These are phyloP conservation scores for Clepsis dumicolana DNA, from an alignment of 2,888 invertebrate genomes.

Conservation along the genomic window DNA sequence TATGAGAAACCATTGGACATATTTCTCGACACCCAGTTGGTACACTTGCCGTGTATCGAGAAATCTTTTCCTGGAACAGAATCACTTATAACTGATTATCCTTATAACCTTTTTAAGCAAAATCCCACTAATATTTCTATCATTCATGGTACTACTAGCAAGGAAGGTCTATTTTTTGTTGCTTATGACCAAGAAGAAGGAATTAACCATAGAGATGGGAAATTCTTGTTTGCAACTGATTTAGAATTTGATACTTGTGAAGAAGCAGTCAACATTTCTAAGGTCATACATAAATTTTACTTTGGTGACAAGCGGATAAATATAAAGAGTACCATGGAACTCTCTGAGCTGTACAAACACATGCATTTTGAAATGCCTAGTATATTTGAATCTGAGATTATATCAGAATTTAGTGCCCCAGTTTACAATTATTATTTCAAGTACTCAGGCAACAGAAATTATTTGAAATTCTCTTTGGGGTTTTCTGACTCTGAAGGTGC, in stretches of 20 bases:
- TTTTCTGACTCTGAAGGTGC: constrained; percentile 44
- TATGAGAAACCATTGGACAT: constrained; percentile 61
- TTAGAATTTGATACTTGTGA: constrained; percentile 46
- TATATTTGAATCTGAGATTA: constrained; percentile 49
- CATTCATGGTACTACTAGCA: constrained; percentile 69
- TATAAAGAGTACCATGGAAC: constrained; percentile 46
- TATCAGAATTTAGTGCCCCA: constrained; percentile 44
- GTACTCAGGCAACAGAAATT: constrained; percentile 71
- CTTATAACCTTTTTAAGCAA: constrained; percentile 66
- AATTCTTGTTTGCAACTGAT: constrained; percentile 24
- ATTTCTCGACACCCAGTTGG: constrained; percentile 71
- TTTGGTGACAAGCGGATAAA: constrained; percentile 48
- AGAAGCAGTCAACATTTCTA: constrained; percentile 46
- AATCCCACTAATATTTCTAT: constrained; percentile 63
- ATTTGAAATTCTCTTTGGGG: constrained; percentile 63
- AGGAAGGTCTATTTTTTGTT: constrained; percentile 68
- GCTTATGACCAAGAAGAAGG: constrained; percentile 54
- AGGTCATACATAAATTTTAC: constrained; percentile 50
- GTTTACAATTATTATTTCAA: constrained; percentile 74
- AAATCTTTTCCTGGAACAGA: constrained; percentile 65
- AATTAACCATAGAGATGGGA: constrained; percentile 34
- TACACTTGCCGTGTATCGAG: constrained; percentile 75
- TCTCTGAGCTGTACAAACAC: constrained; percentile 45
- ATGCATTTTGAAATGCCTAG: constrained; percentile 57
- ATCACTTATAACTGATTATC: constrained; percentile 68